phyloP scores from a whole-genome alignment of 2,797 vertebrate genomes.

The Okamejei kenojei region DNA sequence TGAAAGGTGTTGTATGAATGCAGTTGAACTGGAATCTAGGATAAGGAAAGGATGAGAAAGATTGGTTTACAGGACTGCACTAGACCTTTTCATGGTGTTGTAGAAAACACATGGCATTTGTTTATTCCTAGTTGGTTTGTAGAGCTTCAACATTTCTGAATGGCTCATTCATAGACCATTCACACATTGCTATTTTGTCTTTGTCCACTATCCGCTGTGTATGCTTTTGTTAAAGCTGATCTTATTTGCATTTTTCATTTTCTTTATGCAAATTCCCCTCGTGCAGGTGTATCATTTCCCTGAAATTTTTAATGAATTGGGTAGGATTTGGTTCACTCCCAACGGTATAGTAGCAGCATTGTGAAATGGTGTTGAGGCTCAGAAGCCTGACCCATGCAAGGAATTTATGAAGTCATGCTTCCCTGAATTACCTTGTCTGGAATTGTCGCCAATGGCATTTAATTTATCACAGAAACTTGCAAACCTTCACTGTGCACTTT shows the following conservation, averaged over 20 bases:
- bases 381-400: neutral
- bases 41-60: neutral
- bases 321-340: neutral
- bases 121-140: neutral
- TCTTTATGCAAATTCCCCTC: neutral
- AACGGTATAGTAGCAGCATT: neutral
- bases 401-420: neutral
- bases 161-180: neutral
- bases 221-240: neutral
- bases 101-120: neutral
- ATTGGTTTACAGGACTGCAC: neutral
- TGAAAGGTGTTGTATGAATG: neutral
- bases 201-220: neutral
- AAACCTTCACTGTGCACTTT: neutral
- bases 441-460: neutral
- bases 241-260: neutral
- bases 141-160: neutral
- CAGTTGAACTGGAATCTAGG: neutral
- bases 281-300: neutral
- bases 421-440: neutral
- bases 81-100: neutral
- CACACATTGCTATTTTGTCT: neutral
- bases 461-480: neutral
- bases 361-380: neutral
- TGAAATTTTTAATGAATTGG: neutral